These are phyloP conservation scores for Champsocephalus gunnari DNA, from an alignment of 2,797 vertebrate species.

Conservation along the genomic window DNA sequence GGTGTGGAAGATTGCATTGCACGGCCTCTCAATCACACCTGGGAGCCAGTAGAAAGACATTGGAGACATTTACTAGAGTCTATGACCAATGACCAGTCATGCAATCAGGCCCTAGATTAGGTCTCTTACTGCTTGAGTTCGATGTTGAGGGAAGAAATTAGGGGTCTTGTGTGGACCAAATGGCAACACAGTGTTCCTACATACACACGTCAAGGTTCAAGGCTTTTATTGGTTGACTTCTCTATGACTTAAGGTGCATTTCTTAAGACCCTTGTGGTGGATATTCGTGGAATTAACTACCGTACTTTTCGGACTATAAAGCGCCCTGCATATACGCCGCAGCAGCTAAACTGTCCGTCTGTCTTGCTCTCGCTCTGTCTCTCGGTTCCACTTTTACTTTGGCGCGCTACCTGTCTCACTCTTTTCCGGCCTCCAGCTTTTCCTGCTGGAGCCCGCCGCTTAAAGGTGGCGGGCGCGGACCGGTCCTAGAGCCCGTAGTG, in stretches of 20 bases:
- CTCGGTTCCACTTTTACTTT: too few relatives aligned
- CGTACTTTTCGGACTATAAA: too few relatives aligned
- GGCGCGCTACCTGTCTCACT: too few relatives aligned
- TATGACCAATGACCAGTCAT: not conserved
- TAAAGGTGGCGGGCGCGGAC: too few relatives aligned
- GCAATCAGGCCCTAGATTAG: constrained; percentile 26
- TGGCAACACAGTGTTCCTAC: not conserved
- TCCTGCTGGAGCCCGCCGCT: too few relatives aligned
- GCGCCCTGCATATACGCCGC: too few relatives aligned
- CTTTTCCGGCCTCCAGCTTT: too few relatives aligned
- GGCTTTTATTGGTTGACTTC: not conserved
- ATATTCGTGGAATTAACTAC: too few relatives aligned
- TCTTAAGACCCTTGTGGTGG: not conserved
- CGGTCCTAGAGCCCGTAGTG: too few relatives aligned
- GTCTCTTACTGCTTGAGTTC: constrained; percentile 36
- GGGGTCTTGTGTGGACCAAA: not conserved
- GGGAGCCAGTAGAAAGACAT: constrained; percentile 52
- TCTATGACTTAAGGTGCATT: constrained; percentile 17
- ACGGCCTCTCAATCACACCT: constrained; percentile 74
- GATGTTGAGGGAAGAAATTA: constrained; percentile 24
- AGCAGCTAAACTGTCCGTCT: too few relatives aligned
- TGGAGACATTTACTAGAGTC: constrained; percentile 23
- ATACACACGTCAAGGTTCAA: not conserved
- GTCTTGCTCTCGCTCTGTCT: too few relatives aligned
- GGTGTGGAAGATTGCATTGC: constrained; percentile 71